Base-by-base conservation (phyloP, 2,797 vertebrate species). In the Valencia hispanica region DNA sequence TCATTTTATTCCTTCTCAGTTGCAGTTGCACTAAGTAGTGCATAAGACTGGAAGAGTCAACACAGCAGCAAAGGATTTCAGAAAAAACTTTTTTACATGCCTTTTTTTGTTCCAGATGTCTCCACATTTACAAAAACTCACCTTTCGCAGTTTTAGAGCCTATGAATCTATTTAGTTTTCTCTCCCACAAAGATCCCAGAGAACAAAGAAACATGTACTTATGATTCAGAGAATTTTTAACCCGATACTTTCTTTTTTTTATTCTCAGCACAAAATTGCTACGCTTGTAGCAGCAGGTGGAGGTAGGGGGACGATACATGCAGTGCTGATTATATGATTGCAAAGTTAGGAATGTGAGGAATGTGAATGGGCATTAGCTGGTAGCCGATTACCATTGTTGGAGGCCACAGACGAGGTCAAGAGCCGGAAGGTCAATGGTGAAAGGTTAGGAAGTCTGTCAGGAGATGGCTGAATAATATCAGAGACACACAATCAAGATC, bases 381-480 rank as follows among this genome's bases (percentile, higher is more conserved):
- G 90, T 94, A 92, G 93, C 91, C 61, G 83, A 93, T 94, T 93
- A 88, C 86, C 85, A 87, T 70, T 72, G 74, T 78, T 68, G 36
- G 73, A 87, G 87, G 88, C 85, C 86, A 83, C 27, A 25, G 65
- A 48, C 1, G 70, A 80, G 91, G 88, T 93, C 88, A 88, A 88
- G 87, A 87, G 88, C 88, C 84, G 75, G 83, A 84, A 77, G 89
- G 91, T 87, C 82, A 86, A n/a, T 5, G 57, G 90, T 90, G 83
- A 90, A 87, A 86, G 91, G 91, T 92, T 82, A 86, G 74, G 85
- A 61, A 72, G 89, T 89, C 87, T 76, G 92, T 91, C 93, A 93
- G 92, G 88, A 81, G 78, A 61, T 82, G 65, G 75, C 74, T 76
- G 70, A 74, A 74, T 77, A 41, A 74, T 77, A 63, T 72, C 57